A percentile compares a stretch with the other conserved stretches of the same genome.
Conservation (phyloP, 2,888 invertebrate species). For the Bursaphelenchus okinawaensis region DNA sequence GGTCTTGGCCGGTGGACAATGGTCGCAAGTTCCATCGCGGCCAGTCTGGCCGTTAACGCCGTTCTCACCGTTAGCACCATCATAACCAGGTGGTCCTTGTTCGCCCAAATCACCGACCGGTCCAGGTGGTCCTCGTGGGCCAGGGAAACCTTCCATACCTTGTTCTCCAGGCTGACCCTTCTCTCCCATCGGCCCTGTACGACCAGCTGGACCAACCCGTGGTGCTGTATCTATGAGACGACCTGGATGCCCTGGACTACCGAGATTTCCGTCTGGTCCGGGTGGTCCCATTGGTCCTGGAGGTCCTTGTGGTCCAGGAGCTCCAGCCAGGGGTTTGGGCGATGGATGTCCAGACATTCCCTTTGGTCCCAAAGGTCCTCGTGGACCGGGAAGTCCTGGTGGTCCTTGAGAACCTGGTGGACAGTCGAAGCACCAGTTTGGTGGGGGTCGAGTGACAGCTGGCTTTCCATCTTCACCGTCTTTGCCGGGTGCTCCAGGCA, state of each 20-base stretch:
- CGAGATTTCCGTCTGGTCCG: slow-evolving; percentile 36
- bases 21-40: slow-evolving; percentile 2
- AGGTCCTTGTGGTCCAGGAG: slow-evolving; percentile 32
- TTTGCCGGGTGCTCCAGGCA: background rate
- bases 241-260: slow-evolving; percentile 8
- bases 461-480: slow-evolving; percentile 7
- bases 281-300: slow-evolving; percentile 34
- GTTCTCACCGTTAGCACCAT: slow-evolving; percentile 6
- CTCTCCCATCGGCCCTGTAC: slow-evolving; percentile 20
- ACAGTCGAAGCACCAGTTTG: slow-evolving; percentile 14
- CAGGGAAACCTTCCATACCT: slow-evolving; percentile 12
- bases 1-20: slow-evolving; percentile 14
- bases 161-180: slow-evolving; percentile 5
- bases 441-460: background rate
- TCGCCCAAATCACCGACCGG: slow-evolving; percentile 1
- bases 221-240: background rate
- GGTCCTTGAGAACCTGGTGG: slow-evolving; percentile 6
- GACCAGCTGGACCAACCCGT: background rate
- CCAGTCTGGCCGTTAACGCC: background rate
- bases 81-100: slow-evolving; percentile 7
- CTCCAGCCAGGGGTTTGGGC: slow-evolving; percentile 22
- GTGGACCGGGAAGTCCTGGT: background rate
- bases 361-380: background rate
- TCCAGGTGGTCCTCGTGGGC: background rate
- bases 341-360: background rate